Base-by-base conservation (phyloP, 2,113 vertebrate species). In the Ochotona princeps region DNA sequence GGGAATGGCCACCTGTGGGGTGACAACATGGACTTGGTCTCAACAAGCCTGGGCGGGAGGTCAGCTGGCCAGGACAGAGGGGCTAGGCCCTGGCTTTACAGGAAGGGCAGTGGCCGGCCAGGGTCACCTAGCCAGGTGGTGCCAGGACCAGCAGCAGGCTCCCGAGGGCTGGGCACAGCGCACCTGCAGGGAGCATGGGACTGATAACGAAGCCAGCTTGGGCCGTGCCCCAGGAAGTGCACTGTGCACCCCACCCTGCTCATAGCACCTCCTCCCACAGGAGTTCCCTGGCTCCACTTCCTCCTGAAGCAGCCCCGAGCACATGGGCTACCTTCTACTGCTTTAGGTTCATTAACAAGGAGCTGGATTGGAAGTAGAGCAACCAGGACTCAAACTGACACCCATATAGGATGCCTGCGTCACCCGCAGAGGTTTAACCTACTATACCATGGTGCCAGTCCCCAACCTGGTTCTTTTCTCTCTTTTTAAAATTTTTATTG, bases 161-260 rank as follows among this genome's bases (percentile, higher is more conserved):
- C 90, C 28, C 0, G 18, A 5, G 38, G n/a, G 13, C 65, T 9
- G 83, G 7, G 28, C 54, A 17, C 5, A 9, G 30, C 1, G 10
- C 25, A 1, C 32, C 20, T 0, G 23, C 57, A 1, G 61, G 83
- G 75, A 65, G 54, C 1, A 47, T 23, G 76, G 7, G 1, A 54
- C 87, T 67, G 95, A 96, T 96, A 91, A 94, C 87, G 54, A 73
- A 23, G 35, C 26, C 0, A 25, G 30, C 35, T 54, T 1, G 0
- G n/a, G 17, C 69, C 30, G 38, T 44, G 38, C 38, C 38, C 38
- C 38, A 44, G 38, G 38, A 26, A 17, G 8, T 30, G 12, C 13
- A 2, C 35, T 0, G 1, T 13, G 23, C 25, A 25, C 83, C 21
- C 73, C 1, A n/a, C n/a, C 8, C 28, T 2, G 0, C 78, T 51